phyloP scores from a whole-genome alignment of 2,113 vertebrate species.

The Shinisaurus crocodilurus region DNA sequence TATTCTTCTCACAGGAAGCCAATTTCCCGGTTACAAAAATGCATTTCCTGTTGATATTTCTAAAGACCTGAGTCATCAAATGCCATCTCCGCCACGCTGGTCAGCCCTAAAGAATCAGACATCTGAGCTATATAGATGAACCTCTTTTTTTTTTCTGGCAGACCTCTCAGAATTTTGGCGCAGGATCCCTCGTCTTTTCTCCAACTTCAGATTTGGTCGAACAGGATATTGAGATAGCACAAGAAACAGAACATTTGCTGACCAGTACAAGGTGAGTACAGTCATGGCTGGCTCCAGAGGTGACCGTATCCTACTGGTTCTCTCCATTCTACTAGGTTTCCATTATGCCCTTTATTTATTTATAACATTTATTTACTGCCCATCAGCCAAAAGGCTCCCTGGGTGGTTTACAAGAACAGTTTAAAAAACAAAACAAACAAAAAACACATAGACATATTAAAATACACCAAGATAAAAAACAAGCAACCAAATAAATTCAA shows the following conservation, averaged over 20 bases:
- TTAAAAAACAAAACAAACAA: too few relatives aligned
- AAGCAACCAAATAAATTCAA: too few relatives aligned
- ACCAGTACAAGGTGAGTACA: not conserved
- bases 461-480: too few relatives aligned
- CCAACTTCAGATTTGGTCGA: not conserved
- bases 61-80: not conserved
- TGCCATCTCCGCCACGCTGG: not conserved
- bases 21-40: constrained; percentile 13
- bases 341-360: too few relatives aligned
- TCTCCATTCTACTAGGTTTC: too few relatives aligned
- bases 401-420: too few relatives aligned
- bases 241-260: not conserved
- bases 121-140: not conserved
- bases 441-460: too few relatives aligned
- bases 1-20: not conserved
- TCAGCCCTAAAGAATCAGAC: not conserved
- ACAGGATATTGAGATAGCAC: too few relatives aligned
- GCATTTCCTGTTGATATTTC: constrained; percentile 18
- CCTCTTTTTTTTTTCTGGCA: not conserved
- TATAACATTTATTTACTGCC: too few relatives aligned
- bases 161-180: not conserved
- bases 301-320: too few relatives aligned
- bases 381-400: too few relatives aligned
- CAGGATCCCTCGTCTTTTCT: not conserved
- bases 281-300: too few relatives aligned